These are phyloP conservation scores for Denticeps clupeoides DNA, from an alignment of 2,797 vertebrate genomes.

Conservation along the genomic window DNA sequence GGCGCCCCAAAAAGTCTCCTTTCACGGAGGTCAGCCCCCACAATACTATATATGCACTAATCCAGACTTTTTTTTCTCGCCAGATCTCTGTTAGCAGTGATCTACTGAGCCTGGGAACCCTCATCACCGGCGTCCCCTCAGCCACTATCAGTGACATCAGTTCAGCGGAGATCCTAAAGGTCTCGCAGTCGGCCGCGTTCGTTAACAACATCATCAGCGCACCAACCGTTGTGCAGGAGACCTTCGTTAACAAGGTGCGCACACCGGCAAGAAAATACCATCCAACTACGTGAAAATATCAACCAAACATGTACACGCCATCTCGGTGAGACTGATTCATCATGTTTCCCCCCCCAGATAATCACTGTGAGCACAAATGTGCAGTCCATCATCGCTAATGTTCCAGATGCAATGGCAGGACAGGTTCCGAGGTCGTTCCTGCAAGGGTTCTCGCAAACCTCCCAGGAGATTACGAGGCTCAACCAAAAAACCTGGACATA, in stretches of 20 bases:
- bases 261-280: no score
- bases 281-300: no score
- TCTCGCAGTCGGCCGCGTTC: conserved; percentile 27
- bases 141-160: conserved; percentile 12
- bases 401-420: conserved; percentile 43
- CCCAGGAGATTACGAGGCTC: conserved; percentile 3
- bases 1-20: no score
- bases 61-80: background rate
- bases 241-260: conserved; percentile 51
- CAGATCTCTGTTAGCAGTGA: conserved; percentile 30
- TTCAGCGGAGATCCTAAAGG: conserved; percentile 19
- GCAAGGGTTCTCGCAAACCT: conserved; percentile 20
- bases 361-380: conserved; percentile 25
- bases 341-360: conserved; percentile 34
- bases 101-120: conserved; percentile 40
- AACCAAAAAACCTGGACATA: conserved; percentile 53
- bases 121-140: conserved; percentile 43
- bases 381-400: conserved; percentile 39
- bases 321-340: no score
- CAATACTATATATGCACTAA: no score
- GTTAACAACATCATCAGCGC: conserved; percentile 23
- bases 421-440: conserved; percentile 46
- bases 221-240: conserved; percentile 32
- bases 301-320: no score
- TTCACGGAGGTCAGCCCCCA: no score